Conservation (phyloP, 2,888 invertebrate genomes). For the Celastrina argiolus region DNA sequence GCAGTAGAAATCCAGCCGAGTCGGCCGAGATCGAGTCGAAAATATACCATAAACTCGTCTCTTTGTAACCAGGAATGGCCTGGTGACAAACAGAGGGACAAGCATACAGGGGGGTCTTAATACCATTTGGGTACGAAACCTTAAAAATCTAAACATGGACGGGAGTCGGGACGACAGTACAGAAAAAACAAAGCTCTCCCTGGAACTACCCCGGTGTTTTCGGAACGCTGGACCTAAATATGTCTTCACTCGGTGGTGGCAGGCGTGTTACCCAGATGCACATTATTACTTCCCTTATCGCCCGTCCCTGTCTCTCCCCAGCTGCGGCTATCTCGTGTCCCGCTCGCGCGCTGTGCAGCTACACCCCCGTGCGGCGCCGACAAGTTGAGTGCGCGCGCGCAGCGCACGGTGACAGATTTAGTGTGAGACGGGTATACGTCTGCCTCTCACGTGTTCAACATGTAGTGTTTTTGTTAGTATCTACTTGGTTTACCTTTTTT, state of each 20-base stretch:
- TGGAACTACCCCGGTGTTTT: neutral
- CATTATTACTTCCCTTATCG: neutral
- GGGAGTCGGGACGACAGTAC: no score
- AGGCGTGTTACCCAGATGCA: neutral
- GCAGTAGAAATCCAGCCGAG: no score
- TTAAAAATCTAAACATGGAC: no score
- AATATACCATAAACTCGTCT: no score
- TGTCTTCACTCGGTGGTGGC: slow-evolving; percentile 3
- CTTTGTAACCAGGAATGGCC: no score
- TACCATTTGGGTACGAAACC: no score
- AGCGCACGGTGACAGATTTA: slow-evolving; percentile 39
- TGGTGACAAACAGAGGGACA: no score
- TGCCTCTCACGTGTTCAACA: slow-evolving; percentile 32
- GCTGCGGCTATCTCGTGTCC: neutral
- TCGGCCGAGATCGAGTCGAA: no score
- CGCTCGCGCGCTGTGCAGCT: neutral
- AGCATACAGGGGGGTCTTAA: no score
- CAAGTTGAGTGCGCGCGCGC: slow-evolving; percentile 5
- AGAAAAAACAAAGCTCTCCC: neutral
- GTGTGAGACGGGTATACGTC: slow-evolving; percentile 36
- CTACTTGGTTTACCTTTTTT: neutral
- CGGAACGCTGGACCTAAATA: neutral
- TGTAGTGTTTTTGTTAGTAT: neutral
- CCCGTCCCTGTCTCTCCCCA: neutral
- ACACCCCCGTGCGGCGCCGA: slow-evolving; percentile 8